Conservation (phyloP, 2,888 invertebrate genomes). For the Epinotia demarniana region DNA sequence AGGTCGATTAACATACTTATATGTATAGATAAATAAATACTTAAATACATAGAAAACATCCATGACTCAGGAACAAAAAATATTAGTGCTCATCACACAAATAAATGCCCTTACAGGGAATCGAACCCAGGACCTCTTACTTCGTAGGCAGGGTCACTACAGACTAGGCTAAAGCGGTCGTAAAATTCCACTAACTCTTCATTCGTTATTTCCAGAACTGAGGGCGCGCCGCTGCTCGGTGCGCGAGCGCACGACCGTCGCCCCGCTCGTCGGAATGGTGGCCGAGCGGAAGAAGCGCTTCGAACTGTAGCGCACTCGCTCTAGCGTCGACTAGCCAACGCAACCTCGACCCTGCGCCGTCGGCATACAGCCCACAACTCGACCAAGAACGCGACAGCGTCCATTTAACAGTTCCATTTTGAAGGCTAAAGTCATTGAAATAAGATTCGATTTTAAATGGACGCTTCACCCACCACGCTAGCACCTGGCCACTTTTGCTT, state of each 20-base stretch:
- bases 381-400: conserved; percentile 8
- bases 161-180: no score
- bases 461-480: conserved; percentile 72
- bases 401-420: conserved; percentile 6
- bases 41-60: no score
- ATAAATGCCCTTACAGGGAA: no score
- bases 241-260: conserved; percentile 72
- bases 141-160: no score
- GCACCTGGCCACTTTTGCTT: conserved; percentile 76
- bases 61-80: no score
- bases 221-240: conserved; percentile 72
- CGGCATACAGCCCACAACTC: conserved; percentile 14
- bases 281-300: conserved; percentile 89
- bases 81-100: no score
- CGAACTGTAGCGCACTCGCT: conserved; percentile 70
- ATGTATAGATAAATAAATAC: no score
- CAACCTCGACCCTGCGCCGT: conserved; percentile 11
- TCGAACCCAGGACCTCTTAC: no score
- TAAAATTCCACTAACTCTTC: background rate
- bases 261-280: conserved; percentile 88
- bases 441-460: conserved; percentile 5
- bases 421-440: conserved; percentile 8
- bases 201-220: conserved; percentile 67
- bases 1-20: no score
- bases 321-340: conserved; percentile 7